Evolutionary conservation across 2,113 vertebrate genomes (phyloP).

Genomic region (Ellobius talpinus): DNA sequence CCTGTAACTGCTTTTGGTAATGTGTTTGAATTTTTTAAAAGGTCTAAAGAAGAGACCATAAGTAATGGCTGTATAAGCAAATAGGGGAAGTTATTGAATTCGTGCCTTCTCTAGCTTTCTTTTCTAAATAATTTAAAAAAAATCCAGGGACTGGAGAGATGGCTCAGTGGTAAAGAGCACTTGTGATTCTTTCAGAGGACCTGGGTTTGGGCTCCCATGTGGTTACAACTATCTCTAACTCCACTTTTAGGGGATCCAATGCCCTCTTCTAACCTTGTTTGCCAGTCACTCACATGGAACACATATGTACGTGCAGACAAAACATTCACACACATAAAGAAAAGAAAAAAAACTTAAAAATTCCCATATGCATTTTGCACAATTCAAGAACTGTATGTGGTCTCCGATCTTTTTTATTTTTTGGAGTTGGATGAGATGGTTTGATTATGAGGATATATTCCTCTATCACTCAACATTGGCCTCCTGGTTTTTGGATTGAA

Average conservation of each 20-base stretch:
- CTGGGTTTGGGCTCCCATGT: background rate
- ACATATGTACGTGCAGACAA: background rate
- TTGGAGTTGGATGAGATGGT: background rate
- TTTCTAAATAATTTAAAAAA: background rate
- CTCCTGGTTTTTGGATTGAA: background rate
- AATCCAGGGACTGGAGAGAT: background rate
- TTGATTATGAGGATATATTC: background rate
- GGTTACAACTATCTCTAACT: background rate
- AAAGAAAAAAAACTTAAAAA: background rate
- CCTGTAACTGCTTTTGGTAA: conserved; percentile 43
- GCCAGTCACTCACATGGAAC: background rate
- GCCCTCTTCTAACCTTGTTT: background rate
- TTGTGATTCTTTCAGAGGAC: background rate
- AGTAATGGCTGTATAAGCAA: conserved; percentile 37
- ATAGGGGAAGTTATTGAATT: background rate
- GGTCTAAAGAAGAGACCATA: conserved; percentile 44
- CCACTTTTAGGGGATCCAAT: background rate
- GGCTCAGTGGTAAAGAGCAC: background rate
- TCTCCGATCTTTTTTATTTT: background rate
- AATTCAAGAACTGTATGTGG: background rate
- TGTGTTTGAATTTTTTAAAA: conserved; percentile 67
- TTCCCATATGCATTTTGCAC: background rate
- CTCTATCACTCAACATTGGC: background rate
- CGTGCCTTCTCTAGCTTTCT: conserved; percentile 23
- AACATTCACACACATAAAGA: background rate